Evolutionary conservation across 2,797 vertebrate species (phyloP).

Genomic region (Vespertilio murinus): DNA sequence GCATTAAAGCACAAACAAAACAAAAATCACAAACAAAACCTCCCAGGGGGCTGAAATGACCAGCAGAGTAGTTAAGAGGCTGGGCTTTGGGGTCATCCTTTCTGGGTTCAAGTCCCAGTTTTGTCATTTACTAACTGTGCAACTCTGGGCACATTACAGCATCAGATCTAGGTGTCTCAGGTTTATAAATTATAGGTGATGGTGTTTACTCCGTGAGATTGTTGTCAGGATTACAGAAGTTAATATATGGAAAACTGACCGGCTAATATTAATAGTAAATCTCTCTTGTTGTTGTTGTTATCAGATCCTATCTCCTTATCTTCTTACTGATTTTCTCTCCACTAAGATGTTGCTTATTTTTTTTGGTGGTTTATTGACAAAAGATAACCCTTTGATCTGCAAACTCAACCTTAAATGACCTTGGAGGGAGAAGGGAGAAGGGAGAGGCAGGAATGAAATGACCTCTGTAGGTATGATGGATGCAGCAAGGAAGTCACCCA

Average conservation of each 20-base stretch:
- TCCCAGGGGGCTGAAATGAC: background rate
- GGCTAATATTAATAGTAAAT: background rate
- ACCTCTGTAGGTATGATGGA: background rate
- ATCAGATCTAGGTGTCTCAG: background rate
- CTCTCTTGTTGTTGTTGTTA: background rate
- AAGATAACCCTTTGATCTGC: background rate
- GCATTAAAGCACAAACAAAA: background rate
- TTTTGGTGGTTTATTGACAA: background rate
- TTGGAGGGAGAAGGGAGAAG: background rate
- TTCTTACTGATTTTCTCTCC: background rate
- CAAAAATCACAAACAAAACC: background rate
- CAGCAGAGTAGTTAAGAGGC: background rate
- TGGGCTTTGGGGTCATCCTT: background rate
- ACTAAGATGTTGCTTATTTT: background rate
- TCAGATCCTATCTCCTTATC: background rate
- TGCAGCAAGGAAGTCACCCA: background rate
- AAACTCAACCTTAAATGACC: background rate
- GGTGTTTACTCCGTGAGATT: background rate
- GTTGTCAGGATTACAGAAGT: background rate
- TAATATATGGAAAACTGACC: background rate
- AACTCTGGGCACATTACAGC: background rate
- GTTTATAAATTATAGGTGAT: background rate
- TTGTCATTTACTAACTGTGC: background rate
- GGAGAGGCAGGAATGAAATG: background rate
- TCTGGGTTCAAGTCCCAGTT: background rate